Conservation (phyloP, 2,113 vertebrate species). For the Leptosomus discolor region DNA sequence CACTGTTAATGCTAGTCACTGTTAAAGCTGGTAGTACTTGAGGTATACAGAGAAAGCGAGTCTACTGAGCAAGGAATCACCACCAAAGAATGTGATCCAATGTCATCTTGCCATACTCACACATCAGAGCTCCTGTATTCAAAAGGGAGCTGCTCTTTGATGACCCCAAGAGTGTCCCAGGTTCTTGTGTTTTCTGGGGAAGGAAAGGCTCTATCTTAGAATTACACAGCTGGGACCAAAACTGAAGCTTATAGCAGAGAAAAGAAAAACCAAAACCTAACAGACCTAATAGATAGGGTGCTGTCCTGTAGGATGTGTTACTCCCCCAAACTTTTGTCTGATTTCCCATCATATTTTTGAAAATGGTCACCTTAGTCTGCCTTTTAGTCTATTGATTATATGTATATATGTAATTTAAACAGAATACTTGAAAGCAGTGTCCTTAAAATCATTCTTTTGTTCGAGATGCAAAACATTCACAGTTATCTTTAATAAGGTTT, state of each 20-base stretch:
- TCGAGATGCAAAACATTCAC: neutral
- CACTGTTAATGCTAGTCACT: neutral
- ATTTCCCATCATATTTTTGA: neutral
- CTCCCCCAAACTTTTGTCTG: neutral
- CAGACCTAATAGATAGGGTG: neutral
- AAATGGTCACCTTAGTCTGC: neutral
- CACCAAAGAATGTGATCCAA: neutral
- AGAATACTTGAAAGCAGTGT: neutral
- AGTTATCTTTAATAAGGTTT: neutral
- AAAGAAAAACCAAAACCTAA: neutral
- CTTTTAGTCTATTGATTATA: neutral
- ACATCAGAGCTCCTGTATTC: neutral
- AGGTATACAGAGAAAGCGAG: neutral
- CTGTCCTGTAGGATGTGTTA: neutral
- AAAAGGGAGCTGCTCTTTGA: neutral
- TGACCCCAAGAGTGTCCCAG: neutral
- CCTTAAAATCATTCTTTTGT: neutral
- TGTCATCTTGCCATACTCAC: neutral
- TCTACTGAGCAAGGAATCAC: neutral
- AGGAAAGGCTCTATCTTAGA: neutral
- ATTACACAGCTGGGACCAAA: neutral
- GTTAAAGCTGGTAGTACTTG: neutral
- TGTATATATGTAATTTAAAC: neutral
- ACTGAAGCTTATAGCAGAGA: neutral
- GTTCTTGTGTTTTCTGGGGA: neutral